phyloP scores from a whole-genome alignment of 2,113 vertebrate species.

The Anolis carolinensis region DNA sequence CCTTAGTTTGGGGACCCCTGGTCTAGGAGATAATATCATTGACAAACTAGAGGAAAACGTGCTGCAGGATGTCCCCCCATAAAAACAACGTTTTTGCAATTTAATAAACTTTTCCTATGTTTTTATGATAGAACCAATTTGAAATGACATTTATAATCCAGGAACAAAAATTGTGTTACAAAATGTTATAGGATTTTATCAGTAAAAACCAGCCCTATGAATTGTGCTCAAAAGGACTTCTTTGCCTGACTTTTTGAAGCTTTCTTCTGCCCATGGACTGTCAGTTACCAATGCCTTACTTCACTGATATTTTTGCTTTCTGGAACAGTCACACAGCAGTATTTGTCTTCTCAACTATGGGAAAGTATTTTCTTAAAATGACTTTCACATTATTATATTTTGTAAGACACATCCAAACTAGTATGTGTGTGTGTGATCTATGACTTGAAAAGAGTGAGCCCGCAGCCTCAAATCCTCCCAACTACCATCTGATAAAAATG shows the following conservation, averaged over 20 bases:
- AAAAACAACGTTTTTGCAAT: too few species aligned
- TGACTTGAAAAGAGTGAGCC: constrained; percentile 53
- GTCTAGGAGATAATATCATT: too few species aligned
- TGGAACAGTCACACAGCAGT: neutral
- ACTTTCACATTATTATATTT: constrained; percentile 59
- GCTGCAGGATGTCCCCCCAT: too few species aligned
- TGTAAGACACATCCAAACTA: constrained; percentile 47
- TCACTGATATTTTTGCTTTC: neutral
- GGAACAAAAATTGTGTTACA: too few species aligned
- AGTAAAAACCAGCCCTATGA: neutral
- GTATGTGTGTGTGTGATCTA: constrained; percentile 55
- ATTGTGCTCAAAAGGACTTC: too few species aligned
- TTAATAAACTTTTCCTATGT: too few species aligned
- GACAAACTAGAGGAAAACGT: too few species aligned
- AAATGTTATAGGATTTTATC: neutral
- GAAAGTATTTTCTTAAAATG: neutral
- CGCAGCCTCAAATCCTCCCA: constrained; percentile 31
- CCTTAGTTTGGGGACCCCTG: too few species aligned
- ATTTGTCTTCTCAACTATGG: constrained; percentile 43
- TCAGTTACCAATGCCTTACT: neutral
- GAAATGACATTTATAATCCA: too few species aligned
- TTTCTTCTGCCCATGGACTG: neutral
- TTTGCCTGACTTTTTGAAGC: neutral
- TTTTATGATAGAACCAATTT: too few species aligned
- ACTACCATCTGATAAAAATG: constrained; percentile 55